Evolutionary conservation across 92 coral and sea anemone species (phyloP), one percentile per base, ranked within the genome.

Genomic region (Palythoa caribaeorum): DNA sequence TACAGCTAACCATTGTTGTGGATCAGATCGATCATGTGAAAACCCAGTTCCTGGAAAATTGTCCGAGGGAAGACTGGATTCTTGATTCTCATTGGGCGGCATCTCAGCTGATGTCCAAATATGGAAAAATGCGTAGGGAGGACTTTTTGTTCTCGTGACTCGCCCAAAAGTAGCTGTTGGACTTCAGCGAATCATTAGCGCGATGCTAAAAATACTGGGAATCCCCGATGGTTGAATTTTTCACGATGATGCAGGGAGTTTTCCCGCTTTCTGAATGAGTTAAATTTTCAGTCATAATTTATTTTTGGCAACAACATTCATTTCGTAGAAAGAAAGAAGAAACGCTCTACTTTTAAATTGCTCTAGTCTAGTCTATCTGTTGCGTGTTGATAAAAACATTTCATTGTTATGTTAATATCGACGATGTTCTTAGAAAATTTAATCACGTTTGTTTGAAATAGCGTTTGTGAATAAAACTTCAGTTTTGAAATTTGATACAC

Each of bases 201-300:
- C 74, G 6, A 44, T 11, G 20, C 15, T 19, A 71, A 39, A 66
- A 65, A 38, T 19, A 35, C 86, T 17, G 76, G 86, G 86, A 81
- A 81, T 81, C 86, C 86, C 86, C 86, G 85, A 81, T 11, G 14
- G 83, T 14, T 16, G 10, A 13, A 19, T 28, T 68, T 51, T 9
- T 35, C 8, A 9, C 2, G 17, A 48, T 80, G 85, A 80, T 74
- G 85, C 1, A 11, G 62, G 76, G 76, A 68, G 5, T 65, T 81
- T 81, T 66, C 73, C 76, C 76, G 40, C 76, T 9, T 3, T 21
- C 11, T 16, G 35, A 6, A 38, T 70, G 6, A 81, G 2, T 4
- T 12, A 7, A 2, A 16, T 14, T 39, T 73, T 15, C 13, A 15
- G 44, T 38, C 86, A 68, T 40, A 65, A 62, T 38, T 81, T 80